These are phyloP conservation scores for Gambusia holbrooki DNA, from an alignment of 2,113 vertebrate species.

Conservation along the genomic window DNA sequence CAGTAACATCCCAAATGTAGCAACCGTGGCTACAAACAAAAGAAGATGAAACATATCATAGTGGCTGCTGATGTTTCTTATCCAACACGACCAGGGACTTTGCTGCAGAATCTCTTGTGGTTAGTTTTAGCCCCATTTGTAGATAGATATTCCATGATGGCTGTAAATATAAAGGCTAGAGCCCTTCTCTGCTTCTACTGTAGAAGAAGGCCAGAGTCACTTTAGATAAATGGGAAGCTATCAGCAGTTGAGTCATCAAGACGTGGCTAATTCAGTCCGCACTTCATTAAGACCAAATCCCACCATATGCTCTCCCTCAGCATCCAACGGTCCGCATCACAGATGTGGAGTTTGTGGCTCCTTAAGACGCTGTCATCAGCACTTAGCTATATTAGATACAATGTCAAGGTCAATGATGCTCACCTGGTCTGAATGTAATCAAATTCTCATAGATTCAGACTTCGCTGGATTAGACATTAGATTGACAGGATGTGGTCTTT, in stretches of 20 bases:
- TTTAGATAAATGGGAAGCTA: not conserved
- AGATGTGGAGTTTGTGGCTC: not conserved
- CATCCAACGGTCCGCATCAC: not conserved
- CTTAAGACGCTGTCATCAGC: not conserved
- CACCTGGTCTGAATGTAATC: not conserved
- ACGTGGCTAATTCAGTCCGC: not conserved
- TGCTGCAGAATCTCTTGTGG: too few species aligned
- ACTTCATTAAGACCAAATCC: not conserved
- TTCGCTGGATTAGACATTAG: not conserved
- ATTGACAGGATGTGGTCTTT: not conserved
- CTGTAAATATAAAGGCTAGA: not conserved
- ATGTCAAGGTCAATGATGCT: slow-evolving; percentile 1
- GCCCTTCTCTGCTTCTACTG: not conserved
- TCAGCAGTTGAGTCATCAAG: not conserved
- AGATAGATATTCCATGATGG: not conserved
- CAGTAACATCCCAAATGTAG: too few species aligned
- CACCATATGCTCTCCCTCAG: not conserved
- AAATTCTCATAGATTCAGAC: not conserved
- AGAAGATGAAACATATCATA: too few species aligned
- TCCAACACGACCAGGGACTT: too few species aligned
- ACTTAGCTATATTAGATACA: not conserved
- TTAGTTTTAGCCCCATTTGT: not conserved
- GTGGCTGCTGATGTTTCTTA: too few species aligned
- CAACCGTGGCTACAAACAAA: too few species aligned
- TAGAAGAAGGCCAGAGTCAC: not conserved